phyloP scores from a whole-genome alignment of 2,888 invertebrate species.

The Allophyes oxyacanthae region DNA sequence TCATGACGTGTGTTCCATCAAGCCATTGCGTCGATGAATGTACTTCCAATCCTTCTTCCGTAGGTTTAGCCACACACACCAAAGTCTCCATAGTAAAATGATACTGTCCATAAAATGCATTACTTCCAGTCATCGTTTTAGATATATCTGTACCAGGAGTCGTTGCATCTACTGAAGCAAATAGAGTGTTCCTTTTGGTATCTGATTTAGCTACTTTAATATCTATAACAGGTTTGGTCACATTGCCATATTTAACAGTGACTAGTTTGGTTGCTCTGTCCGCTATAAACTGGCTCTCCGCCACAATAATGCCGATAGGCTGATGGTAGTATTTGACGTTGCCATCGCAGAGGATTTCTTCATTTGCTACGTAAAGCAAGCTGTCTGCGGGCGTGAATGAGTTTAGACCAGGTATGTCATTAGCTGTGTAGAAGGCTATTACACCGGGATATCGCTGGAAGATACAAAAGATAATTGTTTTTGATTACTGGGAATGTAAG shows the following conservation, averaged over 20 bases:
- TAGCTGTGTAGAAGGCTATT: constrained; percentile 89
- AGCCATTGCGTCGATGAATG: constrained; percentile 90
- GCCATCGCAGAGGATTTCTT: constrained; percentile 74
- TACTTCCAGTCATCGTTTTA: constrained; percentile 68
- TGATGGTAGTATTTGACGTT: constrained; percentile 67
- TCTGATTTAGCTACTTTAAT: constrained; percentile 41
- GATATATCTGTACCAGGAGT: constrained; percentile 38
- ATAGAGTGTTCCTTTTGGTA: constrained; percentile 22
- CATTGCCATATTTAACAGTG: constrained; percentile 83
- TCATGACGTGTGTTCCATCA: constrained; percentile 85
- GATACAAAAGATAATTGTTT: constrained; percentile 41
- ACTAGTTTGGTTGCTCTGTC: constrained; percentile 88
- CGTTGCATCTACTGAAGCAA: constrained; percentile 31
- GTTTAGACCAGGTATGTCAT: constrained; percentile 92
- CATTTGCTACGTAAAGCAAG: constrained; percentile 33
- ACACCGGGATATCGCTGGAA: constrained; percentile 90
- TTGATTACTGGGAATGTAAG: too few species aligned
- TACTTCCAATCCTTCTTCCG: constrained; percentile 92
- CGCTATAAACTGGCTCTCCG: constrained; percentile 85
- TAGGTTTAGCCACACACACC: constrained; percentile 89
- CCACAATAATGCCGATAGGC: constrained; percentile 85
- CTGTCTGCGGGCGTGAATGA: constrained; percentile 77
- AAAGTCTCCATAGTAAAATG: constrained; percentile 94
- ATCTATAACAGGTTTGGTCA: constrained; percentile 51
- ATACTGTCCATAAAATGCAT: constrained; percentile 89